phyloP scores from a whole-genome alignment of 2,797 vertebrate genomes.

The Scolopax rusticola region DNA sequence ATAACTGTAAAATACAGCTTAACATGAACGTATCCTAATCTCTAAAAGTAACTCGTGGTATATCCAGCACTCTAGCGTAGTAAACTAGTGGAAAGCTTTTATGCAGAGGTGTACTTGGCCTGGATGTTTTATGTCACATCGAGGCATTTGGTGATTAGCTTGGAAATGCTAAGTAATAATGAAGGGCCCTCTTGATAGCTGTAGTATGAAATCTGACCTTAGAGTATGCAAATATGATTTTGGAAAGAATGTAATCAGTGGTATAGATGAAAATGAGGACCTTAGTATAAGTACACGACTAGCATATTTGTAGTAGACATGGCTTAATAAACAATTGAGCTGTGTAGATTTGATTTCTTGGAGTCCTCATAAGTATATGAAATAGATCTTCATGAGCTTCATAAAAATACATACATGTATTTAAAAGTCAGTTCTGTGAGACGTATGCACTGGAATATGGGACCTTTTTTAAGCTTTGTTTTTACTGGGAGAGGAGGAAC shows the following conservation, averaged over 20 bases:
- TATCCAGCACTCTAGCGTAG: background rate
- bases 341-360: background rate
- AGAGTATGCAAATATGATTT: background rate
- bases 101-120: background rate
- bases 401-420: background rate
- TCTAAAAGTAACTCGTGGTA: accelerated
- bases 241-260: background rate
- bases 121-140: accelerated
- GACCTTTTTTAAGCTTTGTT: background rate
- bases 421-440: background rate
- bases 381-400: background rate
- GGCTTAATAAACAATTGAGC: background rate
- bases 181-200: background rate
- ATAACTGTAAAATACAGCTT: background rate
- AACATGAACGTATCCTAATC: background rate
- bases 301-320: background rate
- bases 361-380: background rate
- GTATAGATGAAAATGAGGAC: background rate
- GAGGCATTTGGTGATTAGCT: background rate
- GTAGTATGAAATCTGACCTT: background rate
- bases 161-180: background rate
- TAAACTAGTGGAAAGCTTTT: background rate
- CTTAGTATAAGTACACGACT: background rate
- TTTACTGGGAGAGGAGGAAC: background rate
- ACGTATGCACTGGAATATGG: background rate